Evolutionary conservation across 1,140 invertebrate genomes (phyloP), one percentile per base, ranked within the genome.

Genomic region (Diprion similis): DNA sequence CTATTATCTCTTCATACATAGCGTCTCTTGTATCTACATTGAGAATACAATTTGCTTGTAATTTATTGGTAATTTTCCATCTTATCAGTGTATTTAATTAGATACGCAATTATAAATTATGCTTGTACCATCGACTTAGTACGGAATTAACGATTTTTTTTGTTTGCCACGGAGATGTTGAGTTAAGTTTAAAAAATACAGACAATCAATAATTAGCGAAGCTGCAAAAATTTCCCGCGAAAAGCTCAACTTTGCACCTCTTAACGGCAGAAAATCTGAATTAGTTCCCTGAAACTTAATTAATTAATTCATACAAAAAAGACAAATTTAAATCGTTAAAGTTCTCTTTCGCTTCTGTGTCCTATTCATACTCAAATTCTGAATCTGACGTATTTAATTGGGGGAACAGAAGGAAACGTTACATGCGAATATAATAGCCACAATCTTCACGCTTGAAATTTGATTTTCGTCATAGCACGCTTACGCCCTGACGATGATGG

Each of bases 401-500:
- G 24, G 24, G 24, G 6, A 37, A 37, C 24, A 37, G 24, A 37
- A 37, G 24, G 24, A 6, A 37, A 37, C 24, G 24, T 37, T 37
- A 37, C 24, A 37, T 37, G 1, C 24, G 24, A 37, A 37, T n/a
- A n/a, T n/a, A n/a, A n/a, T 2, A 37, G 24, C 71, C 71, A 37
- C 71, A 59, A 68, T 75, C 18, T 59, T 67, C 18, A 51, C 8
- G 47, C 46, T n/a, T 19, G 45, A 68, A 73, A 37, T 37, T 37
- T 11, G 13, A 51, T 45, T 76, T 24, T 64, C 71, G 48, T 73
- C 78, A 6, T 77, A 93, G 92, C 86, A 87, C 71, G 86, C 85
- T 0, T 84, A 87, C 69, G 86, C 87, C 0, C 75, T 88, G 69
- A 84, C 85, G 0, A 82, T 86, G 47, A 79, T 88, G 1, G 79